Base-by-base conservation (phyloP, 2,113 vertebrate species). In the Zootoca vivipara region DNA sequence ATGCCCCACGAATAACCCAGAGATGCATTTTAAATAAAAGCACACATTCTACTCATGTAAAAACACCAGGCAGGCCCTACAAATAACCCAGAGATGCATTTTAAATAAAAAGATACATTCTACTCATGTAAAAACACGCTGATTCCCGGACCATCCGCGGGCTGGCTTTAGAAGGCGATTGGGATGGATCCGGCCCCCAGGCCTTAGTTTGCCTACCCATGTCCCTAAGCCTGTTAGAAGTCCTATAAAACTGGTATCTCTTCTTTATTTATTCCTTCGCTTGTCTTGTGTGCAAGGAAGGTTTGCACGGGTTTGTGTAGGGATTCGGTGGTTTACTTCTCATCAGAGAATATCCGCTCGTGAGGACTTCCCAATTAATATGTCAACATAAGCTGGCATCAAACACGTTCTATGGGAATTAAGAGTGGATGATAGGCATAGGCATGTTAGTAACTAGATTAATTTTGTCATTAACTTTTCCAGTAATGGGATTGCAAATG, bases 321-420 rank as follows among this genome's bases (percentile, higher is more conserved):
- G 13, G 85, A 86, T 78, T 86, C 62, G 69, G 65, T 20, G 18
- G 52, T 58, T 85, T 62, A 62, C 78, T 81, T 26, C 18, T 77
- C 52, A 72, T 87, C 8, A 26, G 67, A 87, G 67, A 40, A 87
- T 72, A 73, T 30, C 67, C 72, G 78, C 33, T 72, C 46, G 33
- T 52, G 85, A 87, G 52, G 28, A 72, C 33, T 87, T 87, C 46
- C 78, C 85, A 87, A 87, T 87, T 87, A 87, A 87, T 81, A 73
- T 87, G 78, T 87, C 78, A 87, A 28, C 26, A 35, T 81, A 73
- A 87, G 52, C 67, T 87, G 86, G 78, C 67, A 87, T 81, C 78
- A 74, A 82, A 87, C 52, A 82, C 58, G 28, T 81, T 87, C 69
- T 73, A 16, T 87, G 67, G 46, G 69, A 58, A 87, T 87, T 87